Conservation (phyloP, 2,113 vertebrate genomes). For the Parus major region DNA sequence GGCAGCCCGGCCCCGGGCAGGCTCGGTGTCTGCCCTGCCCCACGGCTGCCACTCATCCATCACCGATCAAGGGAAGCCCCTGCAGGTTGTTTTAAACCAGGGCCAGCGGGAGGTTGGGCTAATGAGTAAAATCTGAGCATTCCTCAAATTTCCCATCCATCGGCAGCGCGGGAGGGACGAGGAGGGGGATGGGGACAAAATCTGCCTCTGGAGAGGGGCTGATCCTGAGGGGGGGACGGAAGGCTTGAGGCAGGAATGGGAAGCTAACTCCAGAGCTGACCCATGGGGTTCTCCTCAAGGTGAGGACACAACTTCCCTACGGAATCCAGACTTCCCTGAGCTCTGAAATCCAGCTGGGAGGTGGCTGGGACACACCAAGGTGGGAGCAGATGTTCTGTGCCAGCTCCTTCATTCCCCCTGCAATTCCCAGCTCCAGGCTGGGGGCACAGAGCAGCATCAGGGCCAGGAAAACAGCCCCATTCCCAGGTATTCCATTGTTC, state of each 20-base stretch:
- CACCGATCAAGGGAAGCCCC: slow-evolving; percentile 81
- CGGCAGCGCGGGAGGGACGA: not conserved
- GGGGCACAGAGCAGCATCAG: not conserved
- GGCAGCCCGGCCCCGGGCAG: slow-evolving; percentile 46
- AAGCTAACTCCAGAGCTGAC: not conserved
- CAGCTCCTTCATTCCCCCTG: not conserved
- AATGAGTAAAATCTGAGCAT: slow-evolving; percentile 82
- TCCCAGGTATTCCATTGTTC: not conserved
- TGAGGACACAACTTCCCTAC: accelerated
- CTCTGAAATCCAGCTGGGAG: too few relatives aligned
- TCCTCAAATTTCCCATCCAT: slow-evolving; percentile 76
- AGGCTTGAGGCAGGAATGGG: accelerated
- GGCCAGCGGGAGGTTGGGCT: slow-evolving; percentile 84
- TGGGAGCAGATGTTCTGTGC: not conserved
- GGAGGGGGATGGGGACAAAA: not conserved
- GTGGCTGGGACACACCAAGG: not conserved
- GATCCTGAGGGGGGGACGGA: not conserved
- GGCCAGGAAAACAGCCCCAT: not conserved
- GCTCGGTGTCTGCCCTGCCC: slow-evolving; percentile 65
- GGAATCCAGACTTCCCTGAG: not conserved
- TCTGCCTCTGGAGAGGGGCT: not conserved
- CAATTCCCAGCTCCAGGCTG: not conserved
- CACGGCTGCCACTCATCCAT: slow-evolving; percentile 71
- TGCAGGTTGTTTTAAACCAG: slow-evolving; percentile 63
- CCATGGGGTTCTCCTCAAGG: not conserved